These are phyloP conservation scores for Aethes cnicana DNA, from an alignment of 2,888 invertebrate species.

Conservation along the genomic window DNA sequence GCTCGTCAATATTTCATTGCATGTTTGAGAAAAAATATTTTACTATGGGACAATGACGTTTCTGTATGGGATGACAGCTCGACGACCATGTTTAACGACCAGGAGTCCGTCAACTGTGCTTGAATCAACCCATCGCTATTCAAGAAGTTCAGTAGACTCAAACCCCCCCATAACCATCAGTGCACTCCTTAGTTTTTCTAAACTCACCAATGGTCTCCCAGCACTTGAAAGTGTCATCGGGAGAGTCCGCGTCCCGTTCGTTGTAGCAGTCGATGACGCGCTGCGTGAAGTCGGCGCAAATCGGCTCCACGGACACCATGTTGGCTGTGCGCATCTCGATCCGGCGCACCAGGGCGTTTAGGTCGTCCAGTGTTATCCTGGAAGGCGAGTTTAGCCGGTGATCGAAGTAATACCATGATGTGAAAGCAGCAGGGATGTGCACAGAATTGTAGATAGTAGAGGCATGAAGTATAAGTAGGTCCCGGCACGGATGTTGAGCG, in stretches of 20 bases:
- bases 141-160: no score
- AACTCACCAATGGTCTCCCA: slow-evolving; percentile 61
- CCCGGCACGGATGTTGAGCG: no score
- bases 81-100: no score
- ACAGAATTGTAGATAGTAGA: background rate
- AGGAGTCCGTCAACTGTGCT: no score
- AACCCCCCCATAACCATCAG: no score
- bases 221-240: slow-evolving; percentile 51
- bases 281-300: slow-evolving; percentile 58
- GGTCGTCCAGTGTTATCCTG: slow-evolving; percentile 62
- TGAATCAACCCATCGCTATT: no score
- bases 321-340: slow-evolving; percentile 64
- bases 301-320: slow-evolving; percentile 60
- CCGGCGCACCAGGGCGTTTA: slow-evolving; percentile 55
- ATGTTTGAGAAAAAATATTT: no score
- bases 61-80: no score
- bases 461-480: no score
- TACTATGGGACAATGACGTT: no score
- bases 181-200: slow-evolving; percentile 43
- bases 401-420: background rate
- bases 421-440: background rate
- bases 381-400: slow-evolving; percentile 4
- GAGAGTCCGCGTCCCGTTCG: slow-evolving; percentile 32
- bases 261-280: slow-evolving; percentile 63
- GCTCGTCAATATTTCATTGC: no score